These are phyloP conservation scores for Icerya purchasi DNA, from an alignment of 2,888 invertebrate genomes.

Conservation along the genomic window DNA sequence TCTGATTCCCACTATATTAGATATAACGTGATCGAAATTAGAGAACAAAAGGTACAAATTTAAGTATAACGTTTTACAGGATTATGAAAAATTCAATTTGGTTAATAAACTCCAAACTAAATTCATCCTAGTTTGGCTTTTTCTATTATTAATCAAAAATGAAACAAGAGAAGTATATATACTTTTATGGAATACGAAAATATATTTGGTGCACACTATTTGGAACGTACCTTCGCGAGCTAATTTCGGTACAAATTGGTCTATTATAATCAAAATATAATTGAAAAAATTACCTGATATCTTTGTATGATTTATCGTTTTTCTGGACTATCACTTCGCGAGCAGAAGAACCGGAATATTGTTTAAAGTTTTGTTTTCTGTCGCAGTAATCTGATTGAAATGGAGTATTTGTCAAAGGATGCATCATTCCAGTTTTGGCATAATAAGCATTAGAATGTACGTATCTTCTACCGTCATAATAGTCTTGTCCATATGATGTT, in stretches of 20 bases:
- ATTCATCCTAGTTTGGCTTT: no score
- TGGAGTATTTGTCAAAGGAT: slow-evolving; percentile 1
- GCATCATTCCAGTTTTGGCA: slow-evolving; percentile 1
- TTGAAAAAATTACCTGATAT: slow-evolving; percentile 19
- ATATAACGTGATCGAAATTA: no score
- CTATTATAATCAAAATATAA: no score
- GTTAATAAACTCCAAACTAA: no score
- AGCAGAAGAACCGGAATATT: slow-evolving; percentile 27
- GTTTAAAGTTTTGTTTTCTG: slow-evolving; percentile 10
- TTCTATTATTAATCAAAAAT: neutral
- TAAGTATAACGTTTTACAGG: no score
- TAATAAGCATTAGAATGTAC: slow-evolving; percentile 10
- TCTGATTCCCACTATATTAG: no score
- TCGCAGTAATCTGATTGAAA: slow-evolving; percentile 12
- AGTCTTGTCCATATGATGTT: slow-evolving; percentile 5
- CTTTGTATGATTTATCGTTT: slow-evolving; percentile 22
- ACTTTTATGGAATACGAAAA: neutral
- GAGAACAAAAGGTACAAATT: no score
- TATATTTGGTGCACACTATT: neutral
- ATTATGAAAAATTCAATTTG: no score
- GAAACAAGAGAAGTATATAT: neutral
- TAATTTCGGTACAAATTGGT: no score
- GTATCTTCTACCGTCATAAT: slow-evolving; percentile 8
- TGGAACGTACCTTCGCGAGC: neutral
- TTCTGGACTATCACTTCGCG: slow-evolving; percentile 59